Percentiles rank a stretch among this genome's conserved stretches.
Evolutionary conservation across 2,113 vertebrate species (phyloP).

Genomic region (Puma concolor): DNA sequence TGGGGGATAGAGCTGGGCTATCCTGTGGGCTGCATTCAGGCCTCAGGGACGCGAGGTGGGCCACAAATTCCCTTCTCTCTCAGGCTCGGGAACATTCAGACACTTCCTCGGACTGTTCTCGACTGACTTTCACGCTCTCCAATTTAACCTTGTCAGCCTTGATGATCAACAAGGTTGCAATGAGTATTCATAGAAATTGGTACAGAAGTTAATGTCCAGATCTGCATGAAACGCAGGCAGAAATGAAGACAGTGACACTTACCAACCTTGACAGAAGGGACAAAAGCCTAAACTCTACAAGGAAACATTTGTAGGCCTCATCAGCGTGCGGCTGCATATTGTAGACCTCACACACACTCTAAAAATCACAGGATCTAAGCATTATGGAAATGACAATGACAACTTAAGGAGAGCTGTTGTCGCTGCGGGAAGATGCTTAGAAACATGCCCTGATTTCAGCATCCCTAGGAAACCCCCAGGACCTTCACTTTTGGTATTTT

Average conservation of each 20-base stretch:
- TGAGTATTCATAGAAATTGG: conserved; percentile 69
- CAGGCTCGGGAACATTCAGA: background rate
- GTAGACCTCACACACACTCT: background rate
- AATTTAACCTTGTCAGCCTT: conserved; percentile 71
- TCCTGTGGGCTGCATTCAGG: background rate
- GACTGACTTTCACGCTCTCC: conserved; percentile 38
- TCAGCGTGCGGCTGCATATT: background rate
- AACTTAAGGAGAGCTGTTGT: conserved; percentile 34
- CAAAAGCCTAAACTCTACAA: conserved; percentile 63
- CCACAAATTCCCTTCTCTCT: background rate
- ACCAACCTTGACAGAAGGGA: conserved; percentile 74
- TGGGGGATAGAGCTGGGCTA: background rate
- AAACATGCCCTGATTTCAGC: background rate
- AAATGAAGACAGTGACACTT: conserved; percentile 74
- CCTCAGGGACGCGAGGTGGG: background rate
- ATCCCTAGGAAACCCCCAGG: background rate
- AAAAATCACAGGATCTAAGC: conserved; percentile 57
- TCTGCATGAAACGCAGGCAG: conserved; percentile 50
- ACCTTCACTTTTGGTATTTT: conserved; percentile 23
- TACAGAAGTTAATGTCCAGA: conserved; percentile 63
- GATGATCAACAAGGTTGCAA: conserved; percentile 68
- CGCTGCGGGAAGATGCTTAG: background rate
- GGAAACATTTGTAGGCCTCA: conserved; percentile 21
- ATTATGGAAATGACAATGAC: conserved; percentile 66
- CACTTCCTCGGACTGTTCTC: background rate